phyloP scores from a whole-genome alignment of 2,888 invertebrate species.

The Cylloceria caligata region DNA sequence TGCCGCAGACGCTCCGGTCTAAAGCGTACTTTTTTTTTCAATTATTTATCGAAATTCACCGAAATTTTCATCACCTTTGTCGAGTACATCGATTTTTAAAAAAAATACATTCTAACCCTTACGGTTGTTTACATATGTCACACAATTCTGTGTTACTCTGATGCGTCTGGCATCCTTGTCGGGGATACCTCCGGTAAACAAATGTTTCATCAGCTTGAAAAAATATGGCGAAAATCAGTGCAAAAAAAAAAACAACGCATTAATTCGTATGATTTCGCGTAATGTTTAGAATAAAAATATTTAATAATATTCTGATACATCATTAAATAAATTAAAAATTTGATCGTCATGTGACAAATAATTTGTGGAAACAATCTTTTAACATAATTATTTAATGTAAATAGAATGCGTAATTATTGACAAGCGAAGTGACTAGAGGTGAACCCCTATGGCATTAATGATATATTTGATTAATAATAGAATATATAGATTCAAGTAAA shows the following conservation, averaged over 20 bases:
- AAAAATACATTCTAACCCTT: slow-evolving; percentile 1
- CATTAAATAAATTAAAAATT: not conserved
- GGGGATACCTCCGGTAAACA: not conserved
- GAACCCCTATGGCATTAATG: too few species aligned
- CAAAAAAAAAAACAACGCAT: not conserved
- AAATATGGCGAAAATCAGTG: not conserved
- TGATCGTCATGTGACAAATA: too few species aligned
- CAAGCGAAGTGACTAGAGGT: too few species aligned
- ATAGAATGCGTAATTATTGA: too few species aligned
- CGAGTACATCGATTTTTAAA: slow-evolving; percentile 39
- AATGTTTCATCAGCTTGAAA: not conserved
- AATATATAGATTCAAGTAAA: too few species aligned
- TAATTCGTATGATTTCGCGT: not conserved
- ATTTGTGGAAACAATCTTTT: too few species aligned
- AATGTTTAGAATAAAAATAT: not conserved
- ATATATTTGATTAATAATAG: too few species aligned
- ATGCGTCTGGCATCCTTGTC: slow-evolving; percentile 7
- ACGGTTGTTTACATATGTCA: not conserved
- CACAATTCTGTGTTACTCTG: slow-evolving; percentile 18
- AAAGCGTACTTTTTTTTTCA: slow-evolving; percentile 48
- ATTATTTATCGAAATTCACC: slow-evolving; percentile 59
- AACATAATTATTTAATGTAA: too few species aligned
- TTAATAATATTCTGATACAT: not conserved
- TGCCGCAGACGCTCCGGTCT: slow-evolving; percentile 50
- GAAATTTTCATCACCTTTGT: slow-evolving; percentile 44